phyloP scores from a whole-genome alignment of 2,113 vertebrate genomes.

The Crotalus helleri region DNA sequence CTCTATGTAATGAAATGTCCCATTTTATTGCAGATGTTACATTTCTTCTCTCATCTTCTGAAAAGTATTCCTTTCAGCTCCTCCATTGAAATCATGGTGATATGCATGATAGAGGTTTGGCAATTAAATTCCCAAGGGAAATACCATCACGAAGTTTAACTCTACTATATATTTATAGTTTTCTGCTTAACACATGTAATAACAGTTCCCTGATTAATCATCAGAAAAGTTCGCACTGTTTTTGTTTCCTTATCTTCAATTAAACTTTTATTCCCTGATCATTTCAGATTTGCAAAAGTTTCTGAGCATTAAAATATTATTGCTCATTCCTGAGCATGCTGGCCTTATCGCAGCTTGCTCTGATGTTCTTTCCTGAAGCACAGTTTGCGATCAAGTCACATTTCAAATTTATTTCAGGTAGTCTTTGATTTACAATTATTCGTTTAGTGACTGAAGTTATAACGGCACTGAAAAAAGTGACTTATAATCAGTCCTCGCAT shows the following conservation, averaged over 20 bases:
- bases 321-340: not conserved
- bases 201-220: not conserved
- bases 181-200: not conserved
- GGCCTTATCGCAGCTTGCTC: not conserved
- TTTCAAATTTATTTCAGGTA: not conserved
- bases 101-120: not conserved
- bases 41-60: not conserved
- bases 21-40: not conserved
- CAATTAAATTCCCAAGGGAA: not conserved
- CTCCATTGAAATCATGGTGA: not conserved
- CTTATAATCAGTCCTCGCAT: too few species aligned
- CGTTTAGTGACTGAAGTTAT: too few species aligned
- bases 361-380: not conserved
- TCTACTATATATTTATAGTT: not conserved
- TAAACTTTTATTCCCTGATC: not conserved
- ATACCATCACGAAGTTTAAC: not conserved
- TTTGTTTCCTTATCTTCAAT: not conserved
- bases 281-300: not conserved
- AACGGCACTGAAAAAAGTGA: too few species aligned
- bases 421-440: too few species aligned
- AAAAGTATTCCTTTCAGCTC: not conserved
- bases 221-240: not conserved
- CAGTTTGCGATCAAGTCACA: not conserved
- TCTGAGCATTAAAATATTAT: not conserved
- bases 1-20: not conserved